phyloP scores from a whole-genome alignment of 2,113 vertebrate genomes.

The Merops nubicus region DNA sequence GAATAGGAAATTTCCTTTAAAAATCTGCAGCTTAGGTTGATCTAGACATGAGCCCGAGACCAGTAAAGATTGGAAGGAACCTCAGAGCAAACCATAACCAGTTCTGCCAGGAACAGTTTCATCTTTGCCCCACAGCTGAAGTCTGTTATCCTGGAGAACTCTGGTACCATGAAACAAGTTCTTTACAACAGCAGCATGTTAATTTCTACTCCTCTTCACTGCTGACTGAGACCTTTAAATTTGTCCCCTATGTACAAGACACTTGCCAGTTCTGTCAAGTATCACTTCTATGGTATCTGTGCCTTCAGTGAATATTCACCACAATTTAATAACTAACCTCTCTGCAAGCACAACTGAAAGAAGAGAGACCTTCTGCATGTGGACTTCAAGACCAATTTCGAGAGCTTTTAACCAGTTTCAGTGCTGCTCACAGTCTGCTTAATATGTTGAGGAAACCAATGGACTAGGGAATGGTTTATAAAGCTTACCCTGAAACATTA shows the following conservation, averaged over 20 bases:
- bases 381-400: neutral
- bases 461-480: neutral
- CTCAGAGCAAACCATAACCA: neutral
- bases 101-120: neutral
- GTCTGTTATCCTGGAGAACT: neutral
- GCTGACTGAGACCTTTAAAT: rapidly evolving
- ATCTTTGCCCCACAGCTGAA: neutral
- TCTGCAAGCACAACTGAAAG: neutral
- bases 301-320: neutral
- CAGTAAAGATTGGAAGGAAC: neutral
- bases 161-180: rapidly evolving
- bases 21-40: neutral
- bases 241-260: neutral
- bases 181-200: neutral
- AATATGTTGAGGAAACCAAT: neutral
- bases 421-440: neutral
- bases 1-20: neutral
- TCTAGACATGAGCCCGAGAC: neutral
- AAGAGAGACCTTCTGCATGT: neutral
- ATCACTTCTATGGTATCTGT: neutral
- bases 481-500: neutral
- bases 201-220: rapidly evolving
- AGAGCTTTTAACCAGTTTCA: neutral
- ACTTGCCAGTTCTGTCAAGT: neutral
- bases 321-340: neutral